Percentiles rank a stretch among this genome's conserved stretches.
These are phyloP conservation scores for Arrhamphus sclerolepis DNA, from an alignment of 2,797 vertebrate species.

Conservation along the genomic window DNA sequence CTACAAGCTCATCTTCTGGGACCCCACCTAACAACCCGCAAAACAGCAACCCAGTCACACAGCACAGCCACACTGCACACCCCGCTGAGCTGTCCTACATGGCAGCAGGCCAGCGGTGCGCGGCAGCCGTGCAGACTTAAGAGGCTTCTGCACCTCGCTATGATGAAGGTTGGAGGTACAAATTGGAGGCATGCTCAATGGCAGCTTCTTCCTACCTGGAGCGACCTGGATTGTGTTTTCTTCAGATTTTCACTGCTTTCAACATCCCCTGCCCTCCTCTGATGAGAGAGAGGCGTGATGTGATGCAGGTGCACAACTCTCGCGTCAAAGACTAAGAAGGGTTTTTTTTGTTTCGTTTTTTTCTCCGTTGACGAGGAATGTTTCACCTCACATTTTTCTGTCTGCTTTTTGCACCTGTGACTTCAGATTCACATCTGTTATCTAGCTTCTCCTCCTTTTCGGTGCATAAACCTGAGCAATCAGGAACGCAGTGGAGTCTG, in stretches of 20 bases:
- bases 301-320: conserved; percentile 49
- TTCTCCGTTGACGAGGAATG: conserved; percentile 7
- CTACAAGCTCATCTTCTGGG: conserved; percentile 15
- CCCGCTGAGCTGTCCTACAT: conserved; percentile 9
- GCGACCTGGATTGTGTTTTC: conserved; percentile 42
- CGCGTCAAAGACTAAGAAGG: conserved; percentile 26
- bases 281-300: conserved; percentile 22
- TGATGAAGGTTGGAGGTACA: conserved; percentile 54
- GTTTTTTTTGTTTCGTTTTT: not conserved
- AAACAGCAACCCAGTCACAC: conserved; percentile 27
- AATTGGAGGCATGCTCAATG: conserved; percentile 48
- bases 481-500: conserved; percentile 31
- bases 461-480: conserved; percentile 42
- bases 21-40: conserved; percentile 33
- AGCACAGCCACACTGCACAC: not conserved
- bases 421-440: conserved; percentile 40
- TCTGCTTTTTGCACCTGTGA: conserved; percentile 44
- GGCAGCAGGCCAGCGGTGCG: conserved; percentile 20
- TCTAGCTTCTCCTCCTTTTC: conserved; percentile 39
- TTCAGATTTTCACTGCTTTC: conserved; percentile 56
- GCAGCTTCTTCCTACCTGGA: conserved; percentile 48
- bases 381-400: conserved; percentile 49
- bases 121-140: conserved; percentile 14
- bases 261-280: conserved; percentile 22
- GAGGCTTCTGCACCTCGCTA: conserved; percentile 31